Base-by-base conservation (phyloP, 2,888 invertebrate species). In the Chymomyza fuscimana region DNA sequence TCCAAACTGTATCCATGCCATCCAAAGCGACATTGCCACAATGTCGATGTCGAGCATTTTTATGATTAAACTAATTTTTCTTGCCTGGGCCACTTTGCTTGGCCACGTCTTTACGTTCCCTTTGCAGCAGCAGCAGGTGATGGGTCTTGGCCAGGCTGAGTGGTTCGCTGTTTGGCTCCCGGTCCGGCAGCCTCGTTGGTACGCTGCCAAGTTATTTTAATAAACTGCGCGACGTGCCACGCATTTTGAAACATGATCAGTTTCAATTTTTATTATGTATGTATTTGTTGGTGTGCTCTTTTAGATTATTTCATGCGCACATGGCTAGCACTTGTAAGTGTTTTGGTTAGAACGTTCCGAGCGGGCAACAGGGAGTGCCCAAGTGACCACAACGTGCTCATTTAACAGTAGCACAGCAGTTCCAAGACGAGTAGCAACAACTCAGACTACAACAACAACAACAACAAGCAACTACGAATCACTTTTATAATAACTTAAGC, bases 201-300 rank as follows among this genome's bases (percentile, higher is more conserved):
- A 54, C 63, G 58, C 77, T 73, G 74, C 81, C 86, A 88, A 91
- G 91, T 92, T 92, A 92, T 92, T 92, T 92, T 92, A 92, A 92
- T 92, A 92, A 92, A 92, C 91, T 91, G 89, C 89, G 82, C 88
- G 79, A 92, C 92, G 92, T 92, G 92, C 91, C 87, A 79, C 67
- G 92, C 89, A 92, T 92, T 84, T 79, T 82, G 78, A 81, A 74
- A 82, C 83, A 79, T 77, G 86, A 85, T 86, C 88, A 77, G 86
- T 88, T 86, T 88, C 88, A 88, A 87, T 88, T 87, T 69, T 85
- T 87, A 83, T 88, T 88, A 80, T 64, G 54, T 22, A 56, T 64
- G 32, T 56, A 54, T 84, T 86, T 82, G 81, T 74, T 72, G 29
- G 7, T 36, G 66, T 65, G 63, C 64, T 71, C 65, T 72, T 86